Evolutionary conservation across 2,888 invertebrate genomes (phyloP), one percentile per base, ranked within the genome.

Genomic region (Stenurella melanura): DNA sequence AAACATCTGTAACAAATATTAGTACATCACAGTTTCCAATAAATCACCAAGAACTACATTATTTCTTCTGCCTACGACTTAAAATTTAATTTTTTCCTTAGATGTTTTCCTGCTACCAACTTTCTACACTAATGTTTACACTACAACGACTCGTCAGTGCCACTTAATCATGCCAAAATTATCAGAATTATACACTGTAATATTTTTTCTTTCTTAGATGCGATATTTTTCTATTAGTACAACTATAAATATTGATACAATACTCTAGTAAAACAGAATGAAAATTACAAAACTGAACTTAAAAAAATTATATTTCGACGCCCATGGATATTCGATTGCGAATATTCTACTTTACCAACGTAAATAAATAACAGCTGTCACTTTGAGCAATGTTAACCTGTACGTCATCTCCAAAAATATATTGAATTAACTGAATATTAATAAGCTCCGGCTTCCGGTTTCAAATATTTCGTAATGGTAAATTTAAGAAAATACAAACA

Each of bases 341-440:
- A 66, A 66, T 18, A 50, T 38, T 21, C 54, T 26, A 18, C 50
- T 54, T 42, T 68, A 68, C 30, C 68, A 57, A 68, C 30, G 19
- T 54, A 56, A 57, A 68, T 30, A 57, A 50, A 75, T 68, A 75
- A 73, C 78, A 78, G 64, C 75, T 76, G 74, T 67, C 73, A 42
- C n/a, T 50, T 70, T 63, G 73, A 75, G 73, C 42, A 72, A 73
- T 66, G 74, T 74, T 76, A 76, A 70, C 70, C 70, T 75, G 58
- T 78, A 73, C 70, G 76, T 78, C 78, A 78, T 74, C 76, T 64
- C 76, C 68, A 63, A 78, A 78, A 74, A 76, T 76, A 78, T 38
- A 5, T 4, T 9, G 1, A 9, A 68, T 68, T 54, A 34, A 34
- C 30, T 67, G 69, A 69, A 69, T 69, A 69, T 69, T 69, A 69